Evolutionary conservation across 1,140 invertebrate species (phyloP).

Genomic region (Diorhabda sublineata): DNA sequence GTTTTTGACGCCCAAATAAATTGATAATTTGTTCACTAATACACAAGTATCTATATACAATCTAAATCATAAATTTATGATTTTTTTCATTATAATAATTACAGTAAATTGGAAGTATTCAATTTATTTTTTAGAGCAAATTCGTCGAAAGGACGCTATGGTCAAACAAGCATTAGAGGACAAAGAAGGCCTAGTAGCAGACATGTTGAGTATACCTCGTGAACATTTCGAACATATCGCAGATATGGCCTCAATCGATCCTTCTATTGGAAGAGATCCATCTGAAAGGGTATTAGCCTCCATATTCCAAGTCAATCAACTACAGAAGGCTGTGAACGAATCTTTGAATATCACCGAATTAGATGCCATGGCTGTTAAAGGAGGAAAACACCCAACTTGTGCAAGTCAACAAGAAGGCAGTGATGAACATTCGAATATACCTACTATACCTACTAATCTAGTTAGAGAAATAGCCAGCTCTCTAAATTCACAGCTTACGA

Average conservation of each 20-base stretch:
- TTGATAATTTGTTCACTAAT: too few relatives aligned
- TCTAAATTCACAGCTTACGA: slow-evolving; percentile 56
- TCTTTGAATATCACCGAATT: slow-evolving; percentile 50
- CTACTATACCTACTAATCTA: slow-evolving; percentile 50
- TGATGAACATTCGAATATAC: slow-evolving; percentile 14
- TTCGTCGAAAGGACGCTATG: slow-evolving; percentile 66
- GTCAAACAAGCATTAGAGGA: slow-evolving; percentile 68
- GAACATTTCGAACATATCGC: slow-evolving; percentile 65
- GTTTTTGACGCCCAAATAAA: too few relatives aligned
- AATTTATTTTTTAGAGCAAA: slow-evolving; percentile 54
- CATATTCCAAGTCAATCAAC: slow-evolving; percentile 57
- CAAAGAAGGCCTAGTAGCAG: slow-evolving; percentile 70
- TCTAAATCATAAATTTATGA: too few relatives aligned
- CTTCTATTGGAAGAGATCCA: slow-evolving; percentile 55
- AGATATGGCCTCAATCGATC: slow-evolving; percentile 57
- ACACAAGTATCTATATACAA: too few relatives aligned
- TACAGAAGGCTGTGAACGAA: slow-evolving; percentile 51
- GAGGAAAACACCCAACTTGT: slow-evolving; percentile 36
- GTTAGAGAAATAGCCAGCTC: slow-evolving; percentile 52
- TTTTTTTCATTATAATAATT: too few relatives aligned
- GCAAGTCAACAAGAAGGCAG: slow-evolving; percentile 30
- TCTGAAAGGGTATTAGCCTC: slow-evolving; percentile 67
- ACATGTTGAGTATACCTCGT: slow-evolving; percentile 69
- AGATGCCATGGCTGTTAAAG: slow-evolving; percentile 45
- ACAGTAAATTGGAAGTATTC: too few relatives aligned